Base-by-base conservation (phyloP, 2,113 vertebrate species). In the Entosphenus tridentatus region DNA sequence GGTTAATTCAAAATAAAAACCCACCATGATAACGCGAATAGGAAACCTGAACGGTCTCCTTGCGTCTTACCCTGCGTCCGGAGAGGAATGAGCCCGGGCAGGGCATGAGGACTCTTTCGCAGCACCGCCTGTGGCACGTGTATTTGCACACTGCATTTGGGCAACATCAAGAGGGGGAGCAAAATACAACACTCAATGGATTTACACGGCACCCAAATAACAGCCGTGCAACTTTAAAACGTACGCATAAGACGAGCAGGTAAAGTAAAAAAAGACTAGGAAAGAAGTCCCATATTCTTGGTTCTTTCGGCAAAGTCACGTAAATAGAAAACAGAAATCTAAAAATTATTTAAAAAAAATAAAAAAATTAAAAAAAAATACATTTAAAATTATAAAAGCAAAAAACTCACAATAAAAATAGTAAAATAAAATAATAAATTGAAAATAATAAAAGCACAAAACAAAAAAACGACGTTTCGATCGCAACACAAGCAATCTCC, bases 71-170 rank as follows among this genome's bases (percentile, higher is more conserved):
- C 62, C 21, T 65, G n/a, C 62, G n/a, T n/a, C 8, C 21, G 62
- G 62, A 65, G n/a, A 11, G n/a, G 62, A 65, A 65, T 10, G n/a
- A 16, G n/a, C 62, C 62, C n/a, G n/a, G 62, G 21, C 62, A 65
- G 10, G n/a, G 62, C n/a, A 65, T 21, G 62, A 65, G n/a, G 62
- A 65, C 62, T 21, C n/a, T 16, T 65, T n/a, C n/a, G 62, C 62
- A 65, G 62, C 62, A 65, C 62, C 21, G n/a, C 21, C 21, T 65
- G 21, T 65, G 62, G 21, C 62, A 65, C n/a, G 62, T 65, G 62
- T 65, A 65, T 65, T 65, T 65, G 21, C 62, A 65, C 62, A 65
- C 62, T 65, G 62, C 62, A 2, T n/a, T 16, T 11, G 62, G 21
- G 62, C n/a, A 65, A 65, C 62, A 65, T 1, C n/a, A 65, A 21